Evolutionary conservation across 2,113 vertebrate genomes (phyloP).

Genomic region (Eulemur macaco): DNA sequence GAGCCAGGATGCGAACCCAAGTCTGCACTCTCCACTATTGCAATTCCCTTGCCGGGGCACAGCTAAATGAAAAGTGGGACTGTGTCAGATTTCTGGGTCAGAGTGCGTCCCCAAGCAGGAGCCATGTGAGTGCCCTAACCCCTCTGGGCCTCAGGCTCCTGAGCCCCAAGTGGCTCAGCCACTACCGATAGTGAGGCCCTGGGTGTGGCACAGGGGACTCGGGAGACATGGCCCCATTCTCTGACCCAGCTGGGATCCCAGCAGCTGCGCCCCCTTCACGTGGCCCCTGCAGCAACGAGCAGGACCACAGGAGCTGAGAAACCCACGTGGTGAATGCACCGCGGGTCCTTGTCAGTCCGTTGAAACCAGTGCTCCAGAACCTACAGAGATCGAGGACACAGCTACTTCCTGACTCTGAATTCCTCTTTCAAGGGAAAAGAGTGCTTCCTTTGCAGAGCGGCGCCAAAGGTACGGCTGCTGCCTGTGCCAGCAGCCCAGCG

Average conservation of each 20-base stretch:
- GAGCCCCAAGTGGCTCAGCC: not conserved
- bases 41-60: not conserved
- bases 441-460: slow-evolving; percentile 28
- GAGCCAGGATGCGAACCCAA: not conserved
- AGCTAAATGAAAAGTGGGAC: slow-evolving; percentile 39
- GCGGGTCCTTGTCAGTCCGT: not conserved
- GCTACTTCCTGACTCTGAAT: slow-evolving; percentile 55
- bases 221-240: not conserved
- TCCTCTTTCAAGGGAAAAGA: slow-evolving; percentile 44
- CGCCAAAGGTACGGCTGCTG: slow-evolving; percentile 36
- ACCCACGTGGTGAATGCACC: not conserved
- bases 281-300: not conserved
- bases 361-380: slow-evolving; percentile 16
- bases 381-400: slow-evolving; percentile 40
- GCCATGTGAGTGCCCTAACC: not conserved
- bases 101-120: not conserved
- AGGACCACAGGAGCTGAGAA: not conserved
- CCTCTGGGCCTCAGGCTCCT: not conserved
- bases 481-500: not conserved
- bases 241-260: not conserved
- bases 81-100: slow-evolving; percentile 65
- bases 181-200: not conserved
- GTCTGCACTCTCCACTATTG: not conserved
- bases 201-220: not conserved
- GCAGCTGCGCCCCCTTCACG: not conserved